Base-by-base conservation (phyloP, 2,113 vertebrate species). In the Dipodomys ordii region DNA sequence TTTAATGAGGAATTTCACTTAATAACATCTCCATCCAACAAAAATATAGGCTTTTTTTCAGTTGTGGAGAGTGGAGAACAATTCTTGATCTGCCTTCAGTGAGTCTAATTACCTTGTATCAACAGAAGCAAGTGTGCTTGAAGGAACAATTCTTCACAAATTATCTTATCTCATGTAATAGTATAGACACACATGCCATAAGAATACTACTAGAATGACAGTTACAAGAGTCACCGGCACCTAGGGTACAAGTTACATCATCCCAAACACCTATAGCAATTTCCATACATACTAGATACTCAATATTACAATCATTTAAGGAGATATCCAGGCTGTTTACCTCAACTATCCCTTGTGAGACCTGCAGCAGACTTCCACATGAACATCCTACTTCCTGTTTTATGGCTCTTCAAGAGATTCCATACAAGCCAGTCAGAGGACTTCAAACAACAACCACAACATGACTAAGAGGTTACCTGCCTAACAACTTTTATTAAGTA, bases 251-350 rank as follows among this genome's bases (percentile, higher is more conserved):
- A 57, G 53, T 57, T 57, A 57, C 12, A 57, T 16, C 32, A 2
- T n/a, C 18, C 8, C 22, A 0, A 13, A n/a, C 0, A 28, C 16
- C 16, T 28, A 2, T 0, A 4, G 49, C 25, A 25, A 60, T 10
- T 49, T 4, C 30, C 20, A 60, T 12, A 64, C 18, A 11, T 2
- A 28, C 64, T 1, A 32, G 35, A 23, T 25, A 7, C 32, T 85
- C 57, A 27, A 1, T 18, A 12, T 20, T 49, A 27, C 16, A 25
- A 25, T 0, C 20, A 64, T 7, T 4, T 0, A 28, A 2, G 30
- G 65, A 46, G 9, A 1, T 4, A 64, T n/a, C 10, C 10, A 30
- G 77, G 11, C 27, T 32, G 28, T 25, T 39, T 57, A n/a, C 57
- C 28, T 73, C 13, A 2, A 15, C 1, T 6, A 25, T 15, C 23